These are phyloP conservation scores for Hydractinia echinata DNA, from an alignment of 30 jellyfish, hydroid and myxozoan species.

Conservation along the genomic window DNA sequence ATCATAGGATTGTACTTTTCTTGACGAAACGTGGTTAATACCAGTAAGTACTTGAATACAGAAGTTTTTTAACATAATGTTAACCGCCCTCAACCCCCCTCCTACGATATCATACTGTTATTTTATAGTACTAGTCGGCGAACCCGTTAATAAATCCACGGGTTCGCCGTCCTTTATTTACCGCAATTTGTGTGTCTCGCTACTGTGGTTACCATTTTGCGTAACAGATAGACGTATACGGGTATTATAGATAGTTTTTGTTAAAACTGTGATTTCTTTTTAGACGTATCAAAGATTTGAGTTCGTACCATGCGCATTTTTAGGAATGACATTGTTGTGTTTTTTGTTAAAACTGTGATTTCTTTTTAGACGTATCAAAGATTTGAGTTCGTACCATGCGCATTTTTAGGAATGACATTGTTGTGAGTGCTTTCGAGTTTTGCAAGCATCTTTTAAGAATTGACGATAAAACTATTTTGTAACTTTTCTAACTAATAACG, in stretches of 20 bases:
- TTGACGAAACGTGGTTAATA: conserved; percentile 77
- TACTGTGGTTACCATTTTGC: no score
- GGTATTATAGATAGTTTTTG: no score
- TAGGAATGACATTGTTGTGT: no score
- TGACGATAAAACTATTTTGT: no score
- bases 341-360: neutral
- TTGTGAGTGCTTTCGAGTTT: conserved; percentile 37
- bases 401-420: conserved; percentile 65
- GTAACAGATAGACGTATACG: no score
- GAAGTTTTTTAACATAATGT: neutral
- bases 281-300: conserved; percentile 52
- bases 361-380: conserved; percentile 33
- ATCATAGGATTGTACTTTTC: conserved; percentile 52
- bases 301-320: conserved; percentile 59
- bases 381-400: conserved; percentile 68
- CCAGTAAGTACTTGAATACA: conserved; percentile 49
- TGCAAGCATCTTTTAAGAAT: no score
- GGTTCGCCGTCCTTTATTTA: no score
- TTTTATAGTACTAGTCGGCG: no score
- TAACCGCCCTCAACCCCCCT: neutral
- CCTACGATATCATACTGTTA: no score
- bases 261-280: neutral
- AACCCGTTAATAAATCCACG: no score
- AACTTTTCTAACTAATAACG: no score
- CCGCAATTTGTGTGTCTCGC: no score